A percentile compares a stretch with the other conserved stretches of the same genome.
Evolutionary conservation across 2,888 invertebrate species (phyloP).

Genomic region (Lepidochrysops patricia): DNA sequence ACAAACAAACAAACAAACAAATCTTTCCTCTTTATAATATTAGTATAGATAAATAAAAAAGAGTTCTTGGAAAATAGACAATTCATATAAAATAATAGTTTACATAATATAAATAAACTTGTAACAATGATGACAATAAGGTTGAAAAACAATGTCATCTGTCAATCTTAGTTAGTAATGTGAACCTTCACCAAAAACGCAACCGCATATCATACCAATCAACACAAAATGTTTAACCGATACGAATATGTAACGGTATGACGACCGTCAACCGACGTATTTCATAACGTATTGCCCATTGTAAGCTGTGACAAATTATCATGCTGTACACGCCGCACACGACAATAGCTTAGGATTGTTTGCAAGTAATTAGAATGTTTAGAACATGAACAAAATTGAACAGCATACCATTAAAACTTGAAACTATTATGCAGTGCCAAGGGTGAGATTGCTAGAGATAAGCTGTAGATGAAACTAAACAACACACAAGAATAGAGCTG

Average conservation of each 20-base stretch:
- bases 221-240: slow-evolving; percentile 9
- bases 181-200: neutral
- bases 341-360: slow-evolving; percentile 33
- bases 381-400: neutral
- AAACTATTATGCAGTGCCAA: neutral
- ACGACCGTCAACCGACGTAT: slow-evolving; percentile 39
- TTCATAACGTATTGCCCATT: slow-evolving; percentile 50
- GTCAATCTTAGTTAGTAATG: neutral
- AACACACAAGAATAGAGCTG: too few species aligned
- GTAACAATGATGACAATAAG: neutral
- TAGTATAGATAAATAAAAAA: too few species aligned
- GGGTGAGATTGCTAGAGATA: too few species aligned
- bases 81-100: too few species aligned
- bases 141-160: neutral
- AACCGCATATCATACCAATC: neutral
- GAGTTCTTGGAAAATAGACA: neutral
- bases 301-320: slow-evolving; percentile 50
- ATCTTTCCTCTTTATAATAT: too few species aligned
- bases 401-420: neutral
- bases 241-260: slow-evolving; percentile 28
- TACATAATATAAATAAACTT: too few species aligned
- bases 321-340: slow-evolving; percentile 31
- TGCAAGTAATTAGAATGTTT: neutral
- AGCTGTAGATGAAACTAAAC: too few species aligned
- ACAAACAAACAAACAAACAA: too few species aligned